Evolutionary conservation across 2,888 invertebrate species (phyloP), one percentile per base, ranked within the genome.

Genomic region (Bimastos eiseni): DNA sequence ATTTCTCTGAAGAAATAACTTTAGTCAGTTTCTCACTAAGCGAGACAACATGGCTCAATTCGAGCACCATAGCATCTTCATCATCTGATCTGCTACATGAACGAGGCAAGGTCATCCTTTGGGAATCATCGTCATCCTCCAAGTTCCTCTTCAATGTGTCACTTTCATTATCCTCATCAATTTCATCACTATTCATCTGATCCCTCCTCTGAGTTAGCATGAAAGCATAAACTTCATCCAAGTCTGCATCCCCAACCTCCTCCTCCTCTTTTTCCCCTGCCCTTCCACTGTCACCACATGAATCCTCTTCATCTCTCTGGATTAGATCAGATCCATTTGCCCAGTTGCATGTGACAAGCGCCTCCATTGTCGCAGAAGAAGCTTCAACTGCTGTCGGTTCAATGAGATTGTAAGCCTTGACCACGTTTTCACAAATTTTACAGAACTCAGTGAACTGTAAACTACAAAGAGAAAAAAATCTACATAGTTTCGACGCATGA

Each of bases 191-290:
- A 30, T 70, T 70, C 70, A 70, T 70, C 8, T 70, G 70, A 30
- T 70, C n/a, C n/a, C 37, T 86, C 86, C 86, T 86, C 34, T 86
- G 86, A 6, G 86, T 86, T 15, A 86, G 86, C 86, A 37, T 37
- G 37, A 86, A 86, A 36, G 34, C 15, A 86, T 86, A 86, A 17
- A 86, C 86, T 24, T 86, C 86, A 37, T 86, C 86, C 86, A 34
- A 86, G 24, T 86, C 86, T 34, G 34, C 34, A 36, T 86, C 86
- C 86, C 13, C n/a, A 6, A 30, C 86, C 21, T 34, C 36, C 36
- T 84, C 34, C 83, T 83, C 34, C 86, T 86, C 36, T 15, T 86
- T 86, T 37, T 36, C 86, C 21, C 17, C 34, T 6, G n/a, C 70
- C n/a, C 8, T 70, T 70, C n/a, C 70, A 70, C 70, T 70, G 70